Percentiles rank a stretch among this genome's conserved stretches.
Evolutionary conservation across 2,797 vertebrate species (phyloP).

Genomic region (Pangasius djambal): DNA sequence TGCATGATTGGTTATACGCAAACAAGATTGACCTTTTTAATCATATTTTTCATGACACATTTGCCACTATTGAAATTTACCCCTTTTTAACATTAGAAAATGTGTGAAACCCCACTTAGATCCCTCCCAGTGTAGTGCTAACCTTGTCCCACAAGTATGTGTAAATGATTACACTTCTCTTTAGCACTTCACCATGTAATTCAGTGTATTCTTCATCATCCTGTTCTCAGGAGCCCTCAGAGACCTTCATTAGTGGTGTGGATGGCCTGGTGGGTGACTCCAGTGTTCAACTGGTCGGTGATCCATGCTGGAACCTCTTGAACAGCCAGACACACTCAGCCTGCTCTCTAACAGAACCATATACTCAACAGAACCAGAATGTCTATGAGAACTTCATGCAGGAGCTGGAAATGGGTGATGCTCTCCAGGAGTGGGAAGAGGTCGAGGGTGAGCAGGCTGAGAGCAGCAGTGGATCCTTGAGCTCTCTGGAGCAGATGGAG

Average conservation of each 20-base stretch:
- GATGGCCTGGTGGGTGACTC: slow-evolving; percentile 67
- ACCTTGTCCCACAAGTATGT: slow-evolving; percentile 18
- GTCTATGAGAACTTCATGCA: slow-evolving; percentile 93
- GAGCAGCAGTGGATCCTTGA: slow-evolving; percentile 80
- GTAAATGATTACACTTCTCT: slow-evolving; percentile 15
- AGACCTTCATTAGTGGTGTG: slow-evolving; percentile 73
- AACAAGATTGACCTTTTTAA: not conserved
- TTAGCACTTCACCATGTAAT: slow-evolving; percentile 6
- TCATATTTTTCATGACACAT: not conserved
- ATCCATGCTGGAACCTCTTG: slow-evolving; percentile 72
- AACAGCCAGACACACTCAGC: slow-evolving; percentile 67
- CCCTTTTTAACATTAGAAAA: not conserved
- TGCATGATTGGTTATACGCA: not conserved
- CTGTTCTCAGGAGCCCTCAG: slow-evolving; percentile 78
- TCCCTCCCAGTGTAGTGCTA: slow-evolving; percentile 1
- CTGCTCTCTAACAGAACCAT: slow-evolving; percentile 64
- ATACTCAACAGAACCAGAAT: slow-evolving; percentile 68
- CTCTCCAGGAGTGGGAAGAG: slow-evolving; percentile 67
- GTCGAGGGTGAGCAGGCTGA: slow-evolving; percentile 65
- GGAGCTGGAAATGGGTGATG: slow-evolving; percentile 83
- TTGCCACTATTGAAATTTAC: not conserved
- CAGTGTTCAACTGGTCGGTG: slow-evolving; percentile 59
- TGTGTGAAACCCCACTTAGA: not conserved
- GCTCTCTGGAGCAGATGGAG: slow-evolving; percentile 85
- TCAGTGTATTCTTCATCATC: slow-evolving; percentile 10